Percentiles rank a stretch among this genome's conserved stretches.
These are phyloP conservation scores for Cricetomys ansorgei DNA, from an alignment of 2,113 vertebrate genomes.

Conservation along the genomic window DNA sequence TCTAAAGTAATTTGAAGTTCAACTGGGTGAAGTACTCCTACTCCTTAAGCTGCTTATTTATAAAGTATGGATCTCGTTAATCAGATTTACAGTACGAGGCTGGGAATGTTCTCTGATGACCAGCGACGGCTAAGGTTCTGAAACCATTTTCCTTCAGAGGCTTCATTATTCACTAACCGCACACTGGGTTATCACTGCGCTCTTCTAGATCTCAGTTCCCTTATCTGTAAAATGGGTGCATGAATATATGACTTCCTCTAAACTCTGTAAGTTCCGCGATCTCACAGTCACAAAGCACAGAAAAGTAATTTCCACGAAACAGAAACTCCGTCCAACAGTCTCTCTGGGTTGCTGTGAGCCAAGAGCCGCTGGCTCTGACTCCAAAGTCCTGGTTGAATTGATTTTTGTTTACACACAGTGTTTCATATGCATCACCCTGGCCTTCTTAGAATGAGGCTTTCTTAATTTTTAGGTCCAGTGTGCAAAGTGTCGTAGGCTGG, in stretches of 20 bases:
- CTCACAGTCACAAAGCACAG: slow-evolving; percentile 41
- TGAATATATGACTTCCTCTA: neutral
- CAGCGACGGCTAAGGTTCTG: slow-evolving; percentile 7
- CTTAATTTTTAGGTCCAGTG: neutral
- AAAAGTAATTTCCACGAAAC: slow-evolving; percentile 9
- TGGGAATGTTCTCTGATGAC: slow-evolving; percentile 51
- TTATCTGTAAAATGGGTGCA: slow-evolving; percentile 26
- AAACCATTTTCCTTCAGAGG: neutral
- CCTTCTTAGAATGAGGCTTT: neutral
- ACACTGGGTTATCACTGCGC: neutral
- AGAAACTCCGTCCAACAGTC: neutral
- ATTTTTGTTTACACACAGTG: slow-evolving; percentile 9
- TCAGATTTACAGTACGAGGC: slow-evolving; percentile 70
- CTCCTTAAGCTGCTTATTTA: slow-evolving; percentile 72
- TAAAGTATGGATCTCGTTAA: slow-evolving; percentile 76
- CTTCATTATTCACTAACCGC: slow-evolving; percentile 36
- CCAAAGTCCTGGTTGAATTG: neutral
- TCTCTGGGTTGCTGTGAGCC: neutral
- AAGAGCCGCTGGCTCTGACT: slow-evolving; percentile 12
- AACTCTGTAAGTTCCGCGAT: slow-evolving; percentile 9
- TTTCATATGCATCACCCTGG: neutral
- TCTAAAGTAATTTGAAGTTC: slow-evolving; percentile 79
- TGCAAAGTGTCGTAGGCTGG: neutral
- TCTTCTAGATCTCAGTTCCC: slow-evolving; percentile 33
- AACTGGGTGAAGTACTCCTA: slow-evolving; percentile 64